These are phyloP conservation scores for Manduca sexta DNA, from an alignment of 1,140 invertebrate genomes.

Conservation along the genomic window DNA sequence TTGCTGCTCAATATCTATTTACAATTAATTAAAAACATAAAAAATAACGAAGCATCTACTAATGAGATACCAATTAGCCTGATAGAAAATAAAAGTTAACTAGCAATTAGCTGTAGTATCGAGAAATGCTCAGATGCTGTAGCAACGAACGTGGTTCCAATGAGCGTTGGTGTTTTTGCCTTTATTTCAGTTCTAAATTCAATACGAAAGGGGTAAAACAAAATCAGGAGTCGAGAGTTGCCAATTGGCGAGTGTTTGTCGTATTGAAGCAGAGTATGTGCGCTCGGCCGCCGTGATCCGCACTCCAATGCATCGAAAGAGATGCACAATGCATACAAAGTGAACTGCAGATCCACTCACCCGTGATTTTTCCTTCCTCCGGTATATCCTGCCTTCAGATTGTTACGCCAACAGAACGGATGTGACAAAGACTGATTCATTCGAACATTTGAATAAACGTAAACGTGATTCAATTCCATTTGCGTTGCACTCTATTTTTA, in stretches of 20 bases:
- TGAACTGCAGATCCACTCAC: conserved; percentile 36
- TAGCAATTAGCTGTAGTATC: too few species aligned
- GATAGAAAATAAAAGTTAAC: too few species aligned
- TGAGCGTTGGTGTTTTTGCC: background rate
- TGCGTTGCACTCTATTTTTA: too few species aligned
- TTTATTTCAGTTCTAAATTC: conserved; percentile 13
- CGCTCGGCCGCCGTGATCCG: conserved; percentile 25
- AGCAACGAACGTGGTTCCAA: too few species aligned
- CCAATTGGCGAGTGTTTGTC: conserved; percentile 53
- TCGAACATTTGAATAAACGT: conserved; percentile 19
- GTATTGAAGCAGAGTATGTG: conserved; percentile 33
- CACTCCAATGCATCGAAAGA: conserved; percentile 28
- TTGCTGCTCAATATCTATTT: too few species aligned
- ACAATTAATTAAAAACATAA: too few species aligned
- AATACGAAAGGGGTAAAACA: conserved; percentile 31
- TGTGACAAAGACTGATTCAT: conserved; percentile 37
- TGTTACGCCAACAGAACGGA: conserved; percentile 14
- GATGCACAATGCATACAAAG: conserved; percentile 54
- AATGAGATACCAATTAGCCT: too few species aligned
- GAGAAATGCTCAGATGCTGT: too few species aligned
- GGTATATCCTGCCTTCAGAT: conserved; percentile 31
- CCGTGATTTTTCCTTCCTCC: conserved; percentile 46
- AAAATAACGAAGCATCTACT: too few species aligned
- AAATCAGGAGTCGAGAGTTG: conserved; percentile 34
- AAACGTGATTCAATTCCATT: conserved; percentile 12